These are phyloP conservation scores for Branchipolynoe longqiensis DNA, from an alignment of 2,888 invertebrate genomes.

Conservation along the genomic window DNA sequence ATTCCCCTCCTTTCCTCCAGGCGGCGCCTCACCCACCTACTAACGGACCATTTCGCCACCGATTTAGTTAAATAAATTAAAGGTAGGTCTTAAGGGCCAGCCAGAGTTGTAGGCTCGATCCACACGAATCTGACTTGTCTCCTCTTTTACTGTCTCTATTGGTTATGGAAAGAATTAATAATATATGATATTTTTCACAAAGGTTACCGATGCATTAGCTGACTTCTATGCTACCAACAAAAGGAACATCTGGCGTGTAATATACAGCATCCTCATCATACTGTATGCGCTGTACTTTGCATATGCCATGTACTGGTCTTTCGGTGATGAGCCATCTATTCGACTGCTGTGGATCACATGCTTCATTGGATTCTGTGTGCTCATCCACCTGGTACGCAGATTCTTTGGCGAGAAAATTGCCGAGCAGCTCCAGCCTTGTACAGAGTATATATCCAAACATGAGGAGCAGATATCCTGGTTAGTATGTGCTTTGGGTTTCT, in stretches of 20 bases:
- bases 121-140: no score
- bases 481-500: conserved; percentile 49
- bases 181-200: background rate
- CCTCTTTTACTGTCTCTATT: no score
- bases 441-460: background rate
- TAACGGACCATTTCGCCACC: no score
- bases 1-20: no score
- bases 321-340: conserved; percentile 70
- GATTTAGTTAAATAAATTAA: no score
- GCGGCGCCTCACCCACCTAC: no score
- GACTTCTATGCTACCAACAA: background rate
- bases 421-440: background rate
- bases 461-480: conserved; percentile 26
- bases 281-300: conserved; percentile 73
- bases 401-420: conserved; percentile 6
- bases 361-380: conserved; percentile 69
- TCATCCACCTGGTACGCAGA: background rate
- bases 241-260: background rate
- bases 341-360: conserved; percentile 75
- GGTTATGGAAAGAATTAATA: background rate
- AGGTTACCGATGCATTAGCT: background rate
- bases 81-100: no score
- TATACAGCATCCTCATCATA: background rate
- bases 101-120: no score
- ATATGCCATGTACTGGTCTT: conserved; percentile 68